These are phyloP conservation scores for Corythornis vintsioides DNA, from an alignment of 2,113 vertebrate genomes.

Conservation along the genomic window DNA sequence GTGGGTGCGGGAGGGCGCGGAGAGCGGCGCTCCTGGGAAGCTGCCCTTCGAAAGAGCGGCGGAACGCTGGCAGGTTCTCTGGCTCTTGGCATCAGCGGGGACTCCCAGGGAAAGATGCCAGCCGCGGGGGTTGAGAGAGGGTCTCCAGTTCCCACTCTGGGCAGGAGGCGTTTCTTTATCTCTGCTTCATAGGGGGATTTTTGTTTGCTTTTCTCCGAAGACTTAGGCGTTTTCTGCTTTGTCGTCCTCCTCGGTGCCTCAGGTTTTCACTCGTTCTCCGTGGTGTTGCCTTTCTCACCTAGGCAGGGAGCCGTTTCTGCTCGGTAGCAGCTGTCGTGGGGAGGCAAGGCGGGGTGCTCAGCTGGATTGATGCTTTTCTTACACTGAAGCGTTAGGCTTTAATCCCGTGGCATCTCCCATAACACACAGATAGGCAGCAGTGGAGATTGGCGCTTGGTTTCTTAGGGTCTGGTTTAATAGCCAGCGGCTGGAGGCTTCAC, in stretches of 20 bases:
- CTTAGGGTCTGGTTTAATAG: neutral
- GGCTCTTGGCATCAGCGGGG: rapidly evolving
- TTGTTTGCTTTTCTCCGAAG: neutral
- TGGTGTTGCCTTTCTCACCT: neutral
- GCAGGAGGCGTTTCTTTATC: neutral
- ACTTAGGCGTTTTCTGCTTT: rapidly evolving
- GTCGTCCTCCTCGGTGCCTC: neutral
- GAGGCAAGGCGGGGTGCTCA: neutral
- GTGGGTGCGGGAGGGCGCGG: neutral
- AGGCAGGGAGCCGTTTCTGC: neutral
- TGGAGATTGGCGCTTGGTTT: neutral
- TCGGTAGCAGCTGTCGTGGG: neutral
- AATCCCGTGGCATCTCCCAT: neutral
- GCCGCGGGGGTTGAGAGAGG: neutral
- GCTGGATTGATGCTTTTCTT: neutral
- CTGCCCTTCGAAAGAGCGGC: rapidly evolving
- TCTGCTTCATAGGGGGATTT: too few species aligned
- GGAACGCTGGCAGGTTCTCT: neutral
- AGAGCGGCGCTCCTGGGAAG: neutral
- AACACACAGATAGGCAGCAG: rapidly evolving
- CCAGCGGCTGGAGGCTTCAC: neutral
- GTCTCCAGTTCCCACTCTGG: neutral
- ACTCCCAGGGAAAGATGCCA: rapidly evolving
- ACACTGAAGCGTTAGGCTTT: neutral
- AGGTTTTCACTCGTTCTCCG: neutral